A percentile compares a stretch with the other conserved stretches of the same genome.
phyloP scores from a whole-genome alignment of 2,797 vertebrate genomes.

The Rhinatrema bivittatum region DNA sequence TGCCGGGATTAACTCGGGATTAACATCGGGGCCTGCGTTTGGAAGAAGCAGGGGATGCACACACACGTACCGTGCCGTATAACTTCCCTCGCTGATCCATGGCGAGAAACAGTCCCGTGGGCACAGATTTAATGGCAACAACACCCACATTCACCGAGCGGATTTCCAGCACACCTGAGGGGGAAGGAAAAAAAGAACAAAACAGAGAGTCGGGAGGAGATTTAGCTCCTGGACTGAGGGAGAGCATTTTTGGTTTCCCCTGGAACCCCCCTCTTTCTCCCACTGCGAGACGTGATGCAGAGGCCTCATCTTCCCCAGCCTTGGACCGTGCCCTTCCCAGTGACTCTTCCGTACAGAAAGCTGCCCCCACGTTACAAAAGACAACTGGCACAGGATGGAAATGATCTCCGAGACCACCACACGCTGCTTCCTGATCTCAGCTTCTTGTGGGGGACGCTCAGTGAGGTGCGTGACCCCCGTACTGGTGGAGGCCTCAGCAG shows the following conservation, averaged over 20 bases:
- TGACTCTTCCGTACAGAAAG: slow-evolving; percentile 62
- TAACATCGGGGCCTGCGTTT: too few species aligned
- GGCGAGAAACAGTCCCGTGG: slow-evolving; percentile 86
- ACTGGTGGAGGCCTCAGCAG: too few species aligned
- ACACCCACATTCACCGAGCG: slow-evolving; percentile 83
- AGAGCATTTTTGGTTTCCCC: too few species aligned
- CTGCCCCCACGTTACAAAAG: slow-evolving; percentile 45
- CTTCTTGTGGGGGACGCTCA: too few species aligned
- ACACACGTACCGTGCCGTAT: slow-evolving; percentile 88
- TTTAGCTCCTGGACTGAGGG: too few species aligned
- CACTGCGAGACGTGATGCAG: too few species aligned
- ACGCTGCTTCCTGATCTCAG: slow-evolving; percentile 58
- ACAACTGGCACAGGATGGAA: too few species aligned
- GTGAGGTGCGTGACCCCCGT: too few species aligned
- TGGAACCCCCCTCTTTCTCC: background rate
- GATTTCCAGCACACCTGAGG: slow-evolving; percentile 86
- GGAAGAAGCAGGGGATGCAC: too few species aligned
- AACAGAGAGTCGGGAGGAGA: background rate
- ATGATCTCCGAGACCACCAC: slow-evolving; percentile 24
- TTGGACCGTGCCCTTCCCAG: slow-evolving; percentile 45
- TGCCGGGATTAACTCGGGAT: too few species aligned
- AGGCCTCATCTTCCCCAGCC: slow-evolving; percentile 22
- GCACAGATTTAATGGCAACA: slow-evolving; percentile 84
- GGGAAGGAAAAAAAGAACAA: slow-evolving; percentile 20
- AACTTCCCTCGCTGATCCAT: slow-evolving; percentile 86